Evolutionary conservation across 2,113 vertebrate genomes (phyloP).

Genomic region (Aegithalos caudatus): DNA sequence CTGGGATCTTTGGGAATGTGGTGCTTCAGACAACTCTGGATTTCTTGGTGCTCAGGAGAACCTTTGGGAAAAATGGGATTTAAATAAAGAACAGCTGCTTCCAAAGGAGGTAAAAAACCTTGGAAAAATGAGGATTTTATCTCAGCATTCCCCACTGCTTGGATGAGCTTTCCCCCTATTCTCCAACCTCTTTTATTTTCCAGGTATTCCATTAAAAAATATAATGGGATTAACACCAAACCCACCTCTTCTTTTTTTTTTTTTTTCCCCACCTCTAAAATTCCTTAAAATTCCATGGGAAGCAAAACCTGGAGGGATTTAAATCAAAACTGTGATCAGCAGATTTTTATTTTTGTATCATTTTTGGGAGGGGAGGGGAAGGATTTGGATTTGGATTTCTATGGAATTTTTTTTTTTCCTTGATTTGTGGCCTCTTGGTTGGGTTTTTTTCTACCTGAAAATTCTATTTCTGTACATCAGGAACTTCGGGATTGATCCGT

Average conservation of each 20-base stretch:
- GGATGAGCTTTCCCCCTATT: not conserved
- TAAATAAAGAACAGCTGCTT: fast-evolving
- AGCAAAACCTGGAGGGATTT: conserved; percentile 25
- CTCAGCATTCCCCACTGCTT: not conserved
- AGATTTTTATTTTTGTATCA: conserved; percentile 82
- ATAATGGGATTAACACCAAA: not conserved
- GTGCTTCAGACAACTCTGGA: not conserved
- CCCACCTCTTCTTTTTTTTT: not conserved
- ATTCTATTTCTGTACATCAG: conserved; percentile 76
- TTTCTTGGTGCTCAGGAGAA: not conserved
- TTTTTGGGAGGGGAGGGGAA: conserved; percentile 21
- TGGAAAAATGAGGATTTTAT: fast-evolving
- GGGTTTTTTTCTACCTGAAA: conserved; percentile 49
- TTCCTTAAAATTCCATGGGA: not conserved
- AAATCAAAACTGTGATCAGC: conserved; percentile 67
- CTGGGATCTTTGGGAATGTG: not conserved
- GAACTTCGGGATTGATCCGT: conserved; percentile 69
- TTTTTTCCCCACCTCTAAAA: too few relatives aligned
- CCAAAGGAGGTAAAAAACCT: not conserved
- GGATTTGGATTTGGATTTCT: not conserved
- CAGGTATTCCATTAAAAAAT: fast-evolving
- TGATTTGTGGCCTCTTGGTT: not conserved
- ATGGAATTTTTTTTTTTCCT: not conserved
- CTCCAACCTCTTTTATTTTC: not conserved
- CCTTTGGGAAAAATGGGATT: not conserved